Evolutionary conservation across 2,113 vertebrate genomes (phyloP), one percentile per base, ranked within the genome.

Genomic region (Microtus ochrogaster): DNA sequence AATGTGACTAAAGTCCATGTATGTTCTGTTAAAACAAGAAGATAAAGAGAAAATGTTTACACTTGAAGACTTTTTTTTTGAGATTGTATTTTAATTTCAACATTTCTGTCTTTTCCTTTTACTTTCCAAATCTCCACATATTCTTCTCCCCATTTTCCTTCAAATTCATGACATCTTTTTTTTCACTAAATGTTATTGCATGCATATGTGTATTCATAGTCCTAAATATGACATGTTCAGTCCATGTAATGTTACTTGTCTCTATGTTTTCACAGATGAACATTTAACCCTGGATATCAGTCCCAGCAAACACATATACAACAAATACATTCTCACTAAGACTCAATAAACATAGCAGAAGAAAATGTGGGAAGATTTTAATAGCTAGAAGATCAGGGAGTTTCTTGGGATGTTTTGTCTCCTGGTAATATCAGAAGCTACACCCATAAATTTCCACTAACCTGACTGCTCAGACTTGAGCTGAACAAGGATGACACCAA

Each of bases 1-100:
- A 82, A 82, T 30, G 41, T 61, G 39, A 84, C 44, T 85, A 82
- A 89, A 73, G 73, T 70, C 82, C 90, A 93, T 87, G 47, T 76
- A 41, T 30, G 26, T 85, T 90, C 66, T 77, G n/a, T 95, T 21
- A 66, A 90, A 91, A 65, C 24, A 76, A 91, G 41, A 30, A 76
- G 22, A 93, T 3, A n/a, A 87, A 83, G 14, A 73, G 47, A 41
- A 79, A 8, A 22, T 17, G 5, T 2, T 83, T 9, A 76, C 2
- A 21, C 16, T 39, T 14, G 61, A 92, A 89, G 5, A 55, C 16
- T 8, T 78, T 52, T 19, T 19, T n/a, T 82, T 39, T 58, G 52
- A 61, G 52, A 61, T 7, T 61, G 1, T 39, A 82, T 61, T 61
- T 61, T 58, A 82, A 61, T 82, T 24, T 21, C 10, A 81, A 13